Evolutionary conservation across 2,888 invertebrate genomes (phyloP).

Genomic region (Trisateles emortualis): DNA sequence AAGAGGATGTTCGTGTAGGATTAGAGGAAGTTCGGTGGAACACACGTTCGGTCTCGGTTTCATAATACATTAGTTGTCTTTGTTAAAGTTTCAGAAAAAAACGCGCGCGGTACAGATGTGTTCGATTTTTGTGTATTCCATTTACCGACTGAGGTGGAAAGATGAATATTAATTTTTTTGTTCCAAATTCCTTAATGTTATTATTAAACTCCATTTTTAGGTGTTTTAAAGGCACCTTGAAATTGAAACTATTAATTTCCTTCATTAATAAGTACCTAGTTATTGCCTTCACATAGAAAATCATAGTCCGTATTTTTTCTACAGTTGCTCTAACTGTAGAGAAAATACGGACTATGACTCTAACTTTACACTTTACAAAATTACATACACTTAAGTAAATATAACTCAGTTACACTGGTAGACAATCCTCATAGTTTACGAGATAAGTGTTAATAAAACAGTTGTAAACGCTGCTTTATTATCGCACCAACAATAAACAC

Average conservation of each 20-base stretch:
- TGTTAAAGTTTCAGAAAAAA: conserved; percentile 45
- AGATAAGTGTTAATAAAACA: conserved; percentile 63
- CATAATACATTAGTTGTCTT: conserved; percentile 54
- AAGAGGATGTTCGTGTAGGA: conserved; percentile 8
- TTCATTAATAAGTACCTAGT: no score
- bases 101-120: conserved; percentile 42
- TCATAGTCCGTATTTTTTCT: no score
- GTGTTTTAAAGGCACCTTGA: neutral
- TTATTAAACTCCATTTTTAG: conserved; percentile 5
- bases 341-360: no score
- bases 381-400: conserved; percentile 34
- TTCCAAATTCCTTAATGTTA: conserved; percentile 16
- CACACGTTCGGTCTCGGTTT: conserved; percentile 51
- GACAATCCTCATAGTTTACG: conserved; percentile 53
- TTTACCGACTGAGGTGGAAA: conserved; percentile 31
- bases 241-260: neutral
- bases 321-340: no score
- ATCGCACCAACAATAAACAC: conserved; percentile 62
- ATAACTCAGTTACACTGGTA: conserved; percentile 30
- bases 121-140: conserved; percentile 39
- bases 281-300: no score
- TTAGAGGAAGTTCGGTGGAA: conserved; percentile 57
- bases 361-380: conserved; percentile 28
- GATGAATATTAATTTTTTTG: conserved; percentile 36
- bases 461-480: conserved; percentile 62